Percentiles rank a stretch among this genome's conserved stretches.
Evolutionary conservation across 2,797 vertebrate species (phyloP).

Genomic region (Sebastes ruberrimus): DNA sequence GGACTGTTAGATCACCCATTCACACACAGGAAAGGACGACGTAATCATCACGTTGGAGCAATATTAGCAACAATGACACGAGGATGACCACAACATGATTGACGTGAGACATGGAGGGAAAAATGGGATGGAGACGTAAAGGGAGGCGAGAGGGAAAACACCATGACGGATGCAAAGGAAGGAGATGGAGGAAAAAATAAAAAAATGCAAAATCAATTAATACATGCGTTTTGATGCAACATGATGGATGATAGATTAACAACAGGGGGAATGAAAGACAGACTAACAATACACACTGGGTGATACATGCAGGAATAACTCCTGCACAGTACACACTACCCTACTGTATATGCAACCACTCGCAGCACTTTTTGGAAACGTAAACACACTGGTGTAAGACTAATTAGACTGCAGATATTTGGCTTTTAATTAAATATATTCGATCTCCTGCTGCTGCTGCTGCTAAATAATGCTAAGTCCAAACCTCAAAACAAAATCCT

Average conservation of each 20-base stretch:
- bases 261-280: neutral
- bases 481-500: neutral
- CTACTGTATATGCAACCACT: neutral
- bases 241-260: neutral
- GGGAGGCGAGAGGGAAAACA: neutral
- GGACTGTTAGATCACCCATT: slow-evolving; percentile 48
- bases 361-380: neutral
- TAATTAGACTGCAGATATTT: neutral
- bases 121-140: neutral
- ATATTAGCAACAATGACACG: slow-evolving; percentile 8
- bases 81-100: neutral
- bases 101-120: neutral
- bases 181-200: slow-evolving; percentile 12
- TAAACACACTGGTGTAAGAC: neutral
- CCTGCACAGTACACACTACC: neutral
- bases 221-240: slow-evolving; percentile 9
- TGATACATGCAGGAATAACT: neutral
- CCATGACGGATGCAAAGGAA: slow-evolving; percentile 5
- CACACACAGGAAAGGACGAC: slow-evolving; percentile 6
- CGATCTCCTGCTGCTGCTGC: neutral
- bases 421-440: neutral
- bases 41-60: neutral
- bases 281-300: neutral
- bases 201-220: slow-evolving; percentile 33
- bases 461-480: neutral